These are phyloP conservation scores for Drosophila gaucha DNA, from an alignment of 2,888 invertebrate genomes.

Conservation along the genomic window DNA sequence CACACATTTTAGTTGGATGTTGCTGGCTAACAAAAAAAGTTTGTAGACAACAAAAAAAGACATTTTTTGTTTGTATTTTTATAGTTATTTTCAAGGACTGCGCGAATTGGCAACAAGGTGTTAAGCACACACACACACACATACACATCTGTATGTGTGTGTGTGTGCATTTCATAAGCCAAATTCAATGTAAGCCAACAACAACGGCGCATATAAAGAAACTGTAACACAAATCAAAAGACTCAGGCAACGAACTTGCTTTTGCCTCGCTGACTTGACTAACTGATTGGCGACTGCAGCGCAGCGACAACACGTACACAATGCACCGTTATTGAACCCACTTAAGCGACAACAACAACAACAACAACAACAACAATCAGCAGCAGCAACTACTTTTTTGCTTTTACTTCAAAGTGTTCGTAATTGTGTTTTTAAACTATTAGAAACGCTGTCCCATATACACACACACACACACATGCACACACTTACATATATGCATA, in stretches of 20 bases:
- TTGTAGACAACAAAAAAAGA: constrained; percentile 10
- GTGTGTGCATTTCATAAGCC: constrained; percentile 52
- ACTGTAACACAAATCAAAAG: constrained; percentile 49
- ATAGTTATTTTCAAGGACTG: constrained; percentile 50
- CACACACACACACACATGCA: neutral
- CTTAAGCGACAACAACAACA: constrained; percentile 42
- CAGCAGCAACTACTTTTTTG: constrained; percentile 30
- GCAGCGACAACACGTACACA: constrained; percentile 56
- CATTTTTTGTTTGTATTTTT: constrained; percentile 10
- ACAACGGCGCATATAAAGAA: constrained; percentile 15
- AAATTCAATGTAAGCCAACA: constrained; percentile 59
- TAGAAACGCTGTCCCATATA: constrained; percentile 33
- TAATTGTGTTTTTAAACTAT: constrained; percentile 37
- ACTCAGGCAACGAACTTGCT: constrained; percentile 57
- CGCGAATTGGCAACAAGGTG: constrained; percentile 48
- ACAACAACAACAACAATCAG: constrained; percentile 14
- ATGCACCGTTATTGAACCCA: constrained; percentile 77
- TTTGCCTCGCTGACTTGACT: constrained; percentile 30
- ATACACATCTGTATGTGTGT: constrained; percentile 1
- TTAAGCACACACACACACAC: too few relatives aligned
- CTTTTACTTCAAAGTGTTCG: constrained; percentile 15
- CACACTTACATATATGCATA: neutral
- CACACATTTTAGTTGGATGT: constrained; percentile 21
- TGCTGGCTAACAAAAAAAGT: constrained; percentile 6
- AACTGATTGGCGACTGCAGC: constrained; percentile 34